A percentile compares a stretch with the other conserved stretches of the same genome.
Conservation (phyloP, 2,888 invertebrate genomes). For the Drosophila subquinaria region DNA sequence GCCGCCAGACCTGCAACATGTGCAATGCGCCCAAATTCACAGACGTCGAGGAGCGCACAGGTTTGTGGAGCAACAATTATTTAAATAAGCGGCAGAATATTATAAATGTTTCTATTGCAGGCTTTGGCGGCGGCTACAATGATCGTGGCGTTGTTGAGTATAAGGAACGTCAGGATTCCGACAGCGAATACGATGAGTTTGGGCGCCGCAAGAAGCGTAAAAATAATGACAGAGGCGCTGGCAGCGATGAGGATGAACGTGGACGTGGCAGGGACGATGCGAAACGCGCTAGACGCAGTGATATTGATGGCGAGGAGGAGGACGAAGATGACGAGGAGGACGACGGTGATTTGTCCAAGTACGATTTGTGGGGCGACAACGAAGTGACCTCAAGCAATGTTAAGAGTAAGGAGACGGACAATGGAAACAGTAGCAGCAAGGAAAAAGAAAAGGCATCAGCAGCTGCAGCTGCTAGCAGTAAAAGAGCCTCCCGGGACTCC, state of each 20-base stretch:
- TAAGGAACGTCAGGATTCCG: slow-evolving; percentile 94
- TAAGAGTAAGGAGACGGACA: slow-evolving; percentile 53
- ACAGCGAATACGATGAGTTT: slow-evolving; percentile 98
- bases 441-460: slow-evolving; percentile 39
- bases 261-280: slow-evolving; percentile 72
- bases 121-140: slow-evolving; percentile 96
- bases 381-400: slow-evolving; percentile 84
- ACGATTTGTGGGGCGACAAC: slow-evolving; percentile 91
- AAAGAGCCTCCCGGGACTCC: slow-evolving; percentile 64
- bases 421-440: slow-evolving; percentile 40
- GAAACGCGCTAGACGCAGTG: slow-evolving; percentile 53
- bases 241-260: slow-evolving; percentile 66
- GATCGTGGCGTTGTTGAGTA: slow-evolving; percentile 98
- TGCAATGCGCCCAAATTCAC: slow-evolving; percentile 99
- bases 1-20: slow-evolving; percentile 97
- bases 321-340: slow-evolving; percentile 87
- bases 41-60: slow-evolving; percentile 93
- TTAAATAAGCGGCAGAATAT: neutral
- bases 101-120: slow-evolving; percentile 80
- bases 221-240: slow-evolving; percentile 69
- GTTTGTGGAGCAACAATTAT: slow-evolving; percentile 71
- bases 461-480: slow-evolving; percentile 42
- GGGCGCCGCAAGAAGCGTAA: slow-evolving; percentile 88
- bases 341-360: slow-evolving; percentile 91
- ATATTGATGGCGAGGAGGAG: slow-evolving; percentile 79